phyloP scores from a whole-genome alignment of 2,797 vertebrate genomes.

The Bradypus variegatus region DNA sequence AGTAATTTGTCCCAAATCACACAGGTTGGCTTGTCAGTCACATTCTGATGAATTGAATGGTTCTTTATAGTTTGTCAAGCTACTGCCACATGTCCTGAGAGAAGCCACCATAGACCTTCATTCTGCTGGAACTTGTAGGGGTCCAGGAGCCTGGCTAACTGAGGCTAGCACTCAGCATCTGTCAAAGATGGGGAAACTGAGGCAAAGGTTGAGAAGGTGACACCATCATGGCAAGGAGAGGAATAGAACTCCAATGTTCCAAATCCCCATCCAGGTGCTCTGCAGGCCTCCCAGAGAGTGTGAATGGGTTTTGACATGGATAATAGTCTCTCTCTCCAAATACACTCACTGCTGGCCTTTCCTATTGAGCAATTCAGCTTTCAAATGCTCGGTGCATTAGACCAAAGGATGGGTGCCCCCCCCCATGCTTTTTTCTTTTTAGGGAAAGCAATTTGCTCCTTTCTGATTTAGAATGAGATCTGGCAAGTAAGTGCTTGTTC shows the following conservation, averaged over 20 bases:
- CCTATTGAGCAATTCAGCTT: constrained; percentile 65
- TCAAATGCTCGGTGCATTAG: constrained; percentile 67
- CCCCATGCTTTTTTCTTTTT: constrained; percentile 48
- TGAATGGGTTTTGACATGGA: constrained; percentile 54
- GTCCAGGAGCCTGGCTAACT: not conserved
- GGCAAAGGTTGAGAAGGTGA: not conserved
- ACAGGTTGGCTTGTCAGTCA: not conserved
- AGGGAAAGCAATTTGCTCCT: constrained; percentile 74
- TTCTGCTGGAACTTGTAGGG: not conserved
- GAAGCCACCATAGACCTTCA: not conserved
- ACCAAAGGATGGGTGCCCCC: constrained; percentile 67
- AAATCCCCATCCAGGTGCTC: constrained; percentile 60
- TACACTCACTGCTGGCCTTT: constrained; percentile 55
- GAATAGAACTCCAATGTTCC: constrained; percentile 2
- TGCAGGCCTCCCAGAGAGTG: constrained; percentile 51
- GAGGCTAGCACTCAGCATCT: not conserved
- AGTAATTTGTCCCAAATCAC: not conserved
- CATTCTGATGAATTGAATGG: not conserved
- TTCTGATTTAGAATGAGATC: constrained; percentile 75
- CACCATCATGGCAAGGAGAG: not conserved
- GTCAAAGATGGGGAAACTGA: not conserved
- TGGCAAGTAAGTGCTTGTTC: constrained; percentile 73
- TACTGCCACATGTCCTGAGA: not conserved
- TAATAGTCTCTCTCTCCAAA: constrained; percentile 60
- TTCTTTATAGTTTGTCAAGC: not conserved